Conservation (phyloP, 2,113 vertebrate species). For the Anolis sagrei region DNA sequence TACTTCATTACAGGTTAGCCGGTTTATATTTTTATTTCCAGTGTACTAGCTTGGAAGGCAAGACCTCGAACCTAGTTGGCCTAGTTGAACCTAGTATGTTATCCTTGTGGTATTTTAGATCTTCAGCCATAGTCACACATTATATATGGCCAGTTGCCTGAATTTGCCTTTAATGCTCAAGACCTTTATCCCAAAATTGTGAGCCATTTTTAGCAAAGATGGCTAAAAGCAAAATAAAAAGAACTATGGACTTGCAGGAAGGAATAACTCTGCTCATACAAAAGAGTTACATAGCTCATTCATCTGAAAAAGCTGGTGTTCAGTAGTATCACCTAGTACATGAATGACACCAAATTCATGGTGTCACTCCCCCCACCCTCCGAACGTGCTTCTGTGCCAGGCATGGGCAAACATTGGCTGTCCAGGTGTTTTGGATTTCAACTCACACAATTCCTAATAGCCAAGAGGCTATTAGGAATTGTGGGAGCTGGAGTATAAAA, state of each 20-base stretch:
- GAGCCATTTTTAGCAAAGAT: not conserved
- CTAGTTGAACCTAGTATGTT: no score
- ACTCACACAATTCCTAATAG: no score
- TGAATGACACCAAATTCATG: no score
- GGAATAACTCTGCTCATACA: not conserved
- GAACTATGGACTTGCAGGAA: not conserved
- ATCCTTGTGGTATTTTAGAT: not conserved
- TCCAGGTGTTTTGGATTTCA: no score
- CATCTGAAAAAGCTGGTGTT: not conserved
- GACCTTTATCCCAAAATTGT: not conserved
- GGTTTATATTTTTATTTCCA: constrained; percentile 21
- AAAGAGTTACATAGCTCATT: not conserved
- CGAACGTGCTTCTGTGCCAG: no score
- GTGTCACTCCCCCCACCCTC: no score
- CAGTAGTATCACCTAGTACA: no score
- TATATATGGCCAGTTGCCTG: not conserved
- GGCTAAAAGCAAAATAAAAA: not conserved
- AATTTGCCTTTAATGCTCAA: not conserved
- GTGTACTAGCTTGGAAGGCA: constrained; percentile 4
- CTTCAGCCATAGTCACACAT: not conserved
- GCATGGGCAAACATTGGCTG: no score
- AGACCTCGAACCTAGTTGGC: not conserved
- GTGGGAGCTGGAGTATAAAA: no score
- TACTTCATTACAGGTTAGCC: constrained; percentile 16
- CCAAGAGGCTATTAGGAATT: no score